Evolutionary conservation across 2,113 vertebrate genomes (phyloP).

Genomic region (Brachypodius melanocephalos): DNA sequence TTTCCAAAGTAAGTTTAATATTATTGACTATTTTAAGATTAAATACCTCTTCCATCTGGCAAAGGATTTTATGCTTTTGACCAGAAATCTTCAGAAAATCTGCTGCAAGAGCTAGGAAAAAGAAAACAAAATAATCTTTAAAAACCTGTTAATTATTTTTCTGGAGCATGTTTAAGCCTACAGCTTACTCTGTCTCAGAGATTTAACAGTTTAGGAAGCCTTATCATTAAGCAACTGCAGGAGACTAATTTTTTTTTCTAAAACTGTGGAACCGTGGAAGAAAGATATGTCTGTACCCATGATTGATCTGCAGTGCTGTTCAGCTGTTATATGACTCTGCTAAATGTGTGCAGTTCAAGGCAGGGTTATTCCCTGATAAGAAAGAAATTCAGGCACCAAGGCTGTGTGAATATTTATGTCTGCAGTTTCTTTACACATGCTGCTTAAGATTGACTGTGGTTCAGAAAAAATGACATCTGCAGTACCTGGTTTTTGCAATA

Average conservation of each 20-base stretch:
- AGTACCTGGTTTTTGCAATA: not conserved
- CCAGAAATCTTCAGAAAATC: not conserved
- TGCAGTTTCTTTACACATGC: not conserved
- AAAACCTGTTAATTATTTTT: not conserved
- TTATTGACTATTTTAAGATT: not conserved
- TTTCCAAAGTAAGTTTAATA: not conserved
- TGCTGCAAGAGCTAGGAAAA: not conserved
- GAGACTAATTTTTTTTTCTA: not conserved
- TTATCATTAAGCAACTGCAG: not conserved
- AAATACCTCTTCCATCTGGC: not conserved
- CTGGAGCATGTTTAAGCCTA: not conserved
- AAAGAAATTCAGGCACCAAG: not conserved
- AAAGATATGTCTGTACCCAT: not conserved
- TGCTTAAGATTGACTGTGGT: not conserved
- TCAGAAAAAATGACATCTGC: not conserved
- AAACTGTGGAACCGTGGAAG: not conserved
- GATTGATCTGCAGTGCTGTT: constrained; percentile 12
- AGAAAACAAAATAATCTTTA: not conserved
- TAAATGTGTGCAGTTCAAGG: not conserved
- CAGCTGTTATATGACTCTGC: not conserved
- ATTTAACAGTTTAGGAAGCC: not conserved
- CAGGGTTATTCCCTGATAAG: constrained; percentile 12
- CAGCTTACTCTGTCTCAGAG: not conserved
- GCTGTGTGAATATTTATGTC: constrained; percentile 16
- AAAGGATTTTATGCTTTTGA: not conserved